A percentile compares a stretch with the other conserved stretches of the same genome.
Conservation (phyloP, 2,113 vertebrate species). For the Pituophis catenifer region DNA sequence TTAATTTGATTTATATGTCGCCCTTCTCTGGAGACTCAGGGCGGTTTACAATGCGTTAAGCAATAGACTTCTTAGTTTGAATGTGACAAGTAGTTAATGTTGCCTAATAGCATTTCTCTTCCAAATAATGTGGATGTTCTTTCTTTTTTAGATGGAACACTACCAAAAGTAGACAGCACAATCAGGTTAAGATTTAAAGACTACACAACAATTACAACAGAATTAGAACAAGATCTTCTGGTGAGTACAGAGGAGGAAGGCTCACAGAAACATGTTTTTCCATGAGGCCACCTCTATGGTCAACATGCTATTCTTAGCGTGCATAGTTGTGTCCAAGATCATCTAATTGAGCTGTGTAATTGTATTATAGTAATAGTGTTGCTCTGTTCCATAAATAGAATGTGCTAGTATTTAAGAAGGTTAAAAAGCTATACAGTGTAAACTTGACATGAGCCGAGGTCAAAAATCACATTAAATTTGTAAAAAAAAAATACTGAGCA, state of each 20-base stretch:
- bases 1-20: too few relatives aligned
- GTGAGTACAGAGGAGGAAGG: constrained; percentile 69
- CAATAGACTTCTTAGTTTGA: not conserved
- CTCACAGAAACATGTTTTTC: not conserved
- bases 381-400: accelerated
- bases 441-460: not conserved
- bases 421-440: not conserved
- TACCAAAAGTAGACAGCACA: constrained; percentile 76
- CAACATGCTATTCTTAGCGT: not conserved
- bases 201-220: constrained; percentile 76
- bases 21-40: too few relatives aligned
- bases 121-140: not conserved
- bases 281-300: not conserved
- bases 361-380: not conserved
- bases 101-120: constrained; percentile 28
- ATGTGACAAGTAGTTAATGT: not conserved
- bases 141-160: constrained; percentile 67
- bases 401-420: not conserved
- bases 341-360: not conserved
- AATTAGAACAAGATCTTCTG: constrained; percentile 69
- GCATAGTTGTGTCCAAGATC: not conserved
- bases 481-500: not conserved
- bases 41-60: too few relatives aligned
- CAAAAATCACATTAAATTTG: not conserved
- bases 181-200: constrained; percentile 79